Conservation (phyloP, 2,113 vertebrate species). For the Noctilio leporinus region DNA sequence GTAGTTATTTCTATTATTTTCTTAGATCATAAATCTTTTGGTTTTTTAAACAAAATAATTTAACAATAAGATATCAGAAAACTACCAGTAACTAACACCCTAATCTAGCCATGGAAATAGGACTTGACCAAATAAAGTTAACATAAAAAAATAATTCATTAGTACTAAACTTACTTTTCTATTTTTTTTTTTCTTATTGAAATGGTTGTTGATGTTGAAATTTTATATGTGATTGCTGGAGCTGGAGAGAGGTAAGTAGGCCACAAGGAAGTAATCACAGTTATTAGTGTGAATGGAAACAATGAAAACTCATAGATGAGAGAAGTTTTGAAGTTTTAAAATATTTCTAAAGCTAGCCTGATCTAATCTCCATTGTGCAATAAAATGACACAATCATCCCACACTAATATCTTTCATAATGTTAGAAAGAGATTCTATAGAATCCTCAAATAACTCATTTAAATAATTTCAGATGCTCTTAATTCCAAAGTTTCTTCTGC, state of each 20-base stretch:
- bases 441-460: neutral
- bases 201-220: neutral
- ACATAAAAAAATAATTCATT: neutral
- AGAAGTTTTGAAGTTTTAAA: constrained; percentile 11
- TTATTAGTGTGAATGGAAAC: neutral
- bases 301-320: neutral
- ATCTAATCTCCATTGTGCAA: neutral
- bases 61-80: neutral
- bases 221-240: neutral
- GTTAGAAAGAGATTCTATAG: neutral
- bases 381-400: neutral
- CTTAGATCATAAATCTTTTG: neutral
- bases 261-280: neutral
- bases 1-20: neutral
- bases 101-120: neutral
- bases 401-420: neutral
- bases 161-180: neutral
- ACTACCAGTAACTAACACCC: neutral
- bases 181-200: neutral
- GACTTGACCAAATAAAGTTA: neutral
- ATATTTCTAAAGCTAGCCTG: neutral
- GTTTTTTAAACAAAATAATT: constrained; percentile 8
- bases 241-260: neutral
- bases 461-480: neutral
- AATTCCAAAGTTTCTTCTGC: neutral